Conservation (phyloP, 2,113 vertebrate genomes). For the Chloropsis hardwickii region DNA sequence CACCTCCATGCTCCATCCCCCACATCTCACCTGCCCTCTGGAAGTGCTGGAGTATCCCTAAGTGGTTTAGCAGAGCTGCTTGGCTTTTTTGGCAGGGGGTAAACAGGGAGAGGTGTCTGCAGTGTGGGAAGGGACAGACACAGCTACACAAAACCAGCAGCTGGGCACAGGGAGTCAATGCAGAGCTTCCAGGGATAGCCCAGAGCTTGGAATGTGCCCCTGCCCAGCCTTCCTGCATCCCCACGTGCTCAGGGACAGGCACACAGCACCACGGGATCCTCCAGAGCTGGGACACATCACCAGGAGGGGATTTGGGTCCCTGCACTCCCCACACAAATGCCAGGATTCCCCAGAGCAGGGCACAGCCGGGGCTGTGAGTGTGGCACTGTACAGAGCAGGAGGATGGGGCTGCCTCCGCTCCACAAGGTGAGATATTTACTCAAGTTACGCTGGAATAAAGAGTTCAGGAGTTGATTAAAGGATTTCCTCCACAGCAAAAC, state of each 20-base stretch:
- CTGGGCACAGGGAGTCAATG: background rate
- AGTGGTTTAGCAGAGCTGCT: background rate
- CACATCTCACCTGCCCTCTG: background rate
- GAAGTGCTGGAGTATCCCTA: background rate
- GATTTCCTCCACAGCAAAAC: background rate
- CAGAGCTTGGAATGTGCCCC: fast-evolving
- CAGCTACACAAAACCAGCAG: background rate
- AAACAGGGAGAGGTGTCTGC: background rate
- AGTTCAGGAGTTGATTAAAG: background rate
- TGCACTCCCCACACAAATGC: background rate
- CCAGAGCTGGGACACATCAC: fast-evolving
- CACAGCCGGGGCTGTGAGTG: fast-evolving
- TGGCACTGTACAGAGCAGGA: background rate
- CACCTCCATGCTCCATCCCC: background rate
- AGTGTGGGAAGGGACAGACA: background rate
- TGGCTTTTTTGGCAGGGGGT: background rate
- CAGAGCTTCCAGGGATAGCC: background rate
- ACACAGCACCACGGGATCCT: fast-evolving
- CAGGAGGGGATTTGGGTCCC: background rate
- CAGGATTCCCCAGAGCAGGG: background rate
- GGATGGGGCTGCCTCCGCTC: background rate
- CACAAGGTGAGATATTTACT: background rate
- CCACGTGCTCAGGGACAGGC: background rate
- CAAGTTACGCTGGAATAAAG: background rate
- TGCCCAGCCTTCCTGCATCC: background rate